Evolutionary conservation across 2,797 vertebrate species (phyloP).

Genomic region (Jordanella pulchra): DNA sequence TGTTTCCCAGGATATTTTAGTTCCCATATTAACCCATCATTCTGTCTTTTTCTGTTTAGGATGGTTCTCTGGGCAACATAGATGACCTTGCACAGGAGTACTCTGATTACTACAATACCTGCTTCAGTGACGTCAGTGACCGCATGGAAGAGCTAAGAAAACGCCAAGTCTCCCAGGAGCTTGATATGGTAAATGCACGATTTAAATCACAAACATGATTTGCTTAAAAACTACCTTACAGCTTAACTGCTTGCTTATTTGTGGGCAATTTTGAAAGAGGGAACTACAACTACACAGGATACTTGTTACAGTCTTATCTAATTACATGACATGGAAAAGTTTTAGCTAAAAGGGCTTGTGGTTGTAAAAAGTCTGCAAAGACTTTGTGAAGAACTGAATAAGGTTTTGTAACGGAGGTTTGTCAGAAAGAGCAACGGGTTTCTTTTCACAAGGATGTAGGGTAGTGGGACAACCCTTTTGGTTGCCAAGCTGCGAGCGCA

Average conservation of each 20-base stretch:
- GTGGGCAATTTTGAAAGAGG: not conserved
- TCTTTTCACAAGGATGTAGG: slow-evolving; percentile 71
- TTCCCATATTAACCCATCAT: not conserved
- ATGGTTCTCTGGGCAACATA: slow-evolving; percentile 97
- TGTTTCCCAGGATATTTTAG: slow-evolving; percentile 11
- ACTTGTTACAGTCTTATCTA: slow-evolving; percentile 36
- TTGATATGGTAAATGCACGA: slow-evolving; percentile 84
- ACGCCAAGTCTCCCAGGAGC: slow-evolving; percentile 90
- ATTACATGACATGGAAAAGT: slow-evolving; percentile 25
- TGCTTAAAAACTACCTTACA: not conserved
- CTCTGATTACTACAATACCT: slow-evolving; percentile 98
- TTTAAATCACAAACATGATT: not conserved
- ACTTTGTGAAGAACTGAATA: slow-evolving; percentile 38
- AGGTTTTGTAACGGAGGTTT: slow-evolving; percentile 35
- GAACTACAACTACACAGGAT: not conserved
- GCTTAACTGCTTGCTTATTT: not conserved
- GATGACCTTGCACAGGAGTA: slow-evolving; percentile 98
- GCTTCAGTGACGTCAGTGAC: slow-evolving; percentile 93
- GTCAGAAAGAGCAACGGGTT: slow-evolving; percentile 11
- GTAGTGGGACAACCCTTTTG: slow-evolving; percentile 72
- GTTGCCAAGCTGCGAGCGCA: slow-evolving; percentile 75
- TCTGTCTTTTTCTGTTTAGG: slow-evolving; percentile 75
- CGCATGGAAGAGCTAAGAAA: slow-evolving; percentile 97
- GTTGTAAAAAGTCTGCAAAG: slow-evolving; percentile 40
- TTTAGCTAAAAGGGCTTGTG: slow-evolving; percentile 8